Evolutionary conservation across 2,113 vertebrate species (phyloP).

Genomic region (Cyprinodon brontotheroides): DNA sequence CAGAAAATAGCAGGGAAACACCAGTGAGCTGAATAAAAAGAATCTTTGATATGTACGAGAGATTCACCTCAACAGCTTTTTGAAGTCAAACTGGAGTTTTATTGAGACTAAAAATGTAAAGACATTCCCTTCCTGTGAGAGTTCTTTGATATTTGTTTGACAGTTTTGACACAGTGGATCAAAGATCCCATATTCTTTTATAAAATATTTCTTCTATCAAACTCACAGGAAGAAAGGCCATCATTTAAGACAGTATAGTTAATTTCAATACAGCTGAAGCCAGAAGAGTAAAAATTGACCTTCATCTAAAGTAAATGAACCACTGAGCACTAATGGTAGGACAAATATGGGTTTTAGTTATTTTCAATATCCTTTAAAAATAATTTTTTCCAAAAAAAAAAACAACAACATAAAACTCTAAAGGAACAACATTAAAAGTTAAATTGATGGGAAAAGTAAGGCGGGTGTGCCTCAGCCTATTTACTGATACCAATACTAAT

Average conservation of each 20-base stretch:
- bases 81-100: conserved; percentile 50
- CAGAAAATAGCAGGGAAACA: conserved; percentile 20
- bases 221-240: conserved; percentile 1
- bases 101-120: conserved; percentile 37
- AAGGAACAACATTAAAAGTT: neutral
- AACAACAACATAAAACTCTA: neutral
- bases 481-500: neutral
- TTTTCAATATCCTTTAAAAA: neutral
- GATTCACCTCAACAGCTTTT: conserved; percentile 53
- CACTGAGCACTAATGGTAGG: neutral
- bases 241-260: conserved; percentile 26
- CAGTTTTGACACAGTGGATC: conserved; percentile 39
- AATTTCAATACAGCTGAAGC: neutral
- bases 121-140: conserved; percentile 25
- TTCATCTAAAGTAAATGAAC: neutral
- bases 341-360: neutral
- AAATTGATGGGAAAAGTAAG: neutral
- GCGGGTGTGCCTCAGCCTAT: neutral
- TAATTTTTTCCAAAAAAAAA: neutral
- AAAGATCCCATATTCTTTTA: conserved; percentile 25
- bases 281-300: neutral
- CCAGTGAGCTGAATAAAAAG: conserved; percentile 32
- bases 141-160: conserved; percentile 46
- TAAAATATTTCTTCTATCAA: conserved; percentile 22
- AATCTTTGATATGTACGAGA: conserved; percentile 42